Conservation (phyloP, 1,140 invertebrate species). For the Phortica variegata region DNA sequence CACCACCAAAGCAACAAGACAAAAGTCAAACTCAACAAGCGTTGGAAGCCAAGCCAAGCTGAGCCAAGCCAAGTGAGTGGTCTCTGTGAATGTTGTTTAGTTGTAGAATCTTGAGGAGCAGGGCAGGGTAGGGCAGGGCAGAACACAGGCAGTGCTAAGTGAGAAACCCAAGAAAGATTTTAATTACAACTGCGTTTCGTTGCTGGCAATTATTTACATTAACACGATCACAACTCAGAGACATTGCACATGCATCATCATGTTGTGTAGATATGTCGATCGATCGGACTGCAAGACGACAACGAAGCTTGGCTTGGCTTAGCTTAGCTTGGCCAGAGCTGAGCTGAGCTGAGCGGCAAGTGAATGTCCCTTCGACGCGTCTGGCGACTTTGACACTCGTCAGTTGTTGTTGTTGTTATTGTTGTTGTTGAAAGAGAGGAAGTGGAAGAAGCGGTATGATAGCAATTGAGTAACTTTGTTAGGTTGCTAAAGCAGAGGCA, state of each 20-base stretch:
- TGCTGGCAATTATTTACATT: conserved; percentile 56
- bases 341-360: conserved; percentile 1
- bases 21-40: conserved; percentile 12
- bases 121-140: no score
- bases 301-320: no score
- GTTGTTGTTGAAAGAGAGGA: conserved; percentile 7
- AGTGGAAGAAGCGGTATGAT: no score
- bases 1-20: conserved; percentile 30
- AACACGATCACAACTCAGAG: conserved; percentile 56
- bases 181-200: conserved; percentile 42
- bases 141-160: conserved; percentile 31
- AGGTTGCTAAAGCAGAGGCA: no score
- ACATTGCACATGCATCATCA: conserved; percentile 55
- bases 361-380: no score
- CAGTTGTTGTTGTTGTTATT: conserved; percentile 17
- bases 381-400: conserved; percentile 28
- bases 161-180: conserved; percentile 43
- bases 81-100: no score
- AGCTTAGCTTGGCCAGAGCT: no score
- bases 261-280: conserved; percentile 40
- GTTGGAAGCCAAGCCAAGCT: no score
- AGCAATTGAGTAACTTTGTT: no score
- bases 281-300: conserved; percentile 9
- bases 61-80: no score
- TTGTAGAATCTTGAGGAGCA: no score